Conservation (phyloP, 2,888 invertebrate species). For the Lycophotia porphyrea region DNA sequence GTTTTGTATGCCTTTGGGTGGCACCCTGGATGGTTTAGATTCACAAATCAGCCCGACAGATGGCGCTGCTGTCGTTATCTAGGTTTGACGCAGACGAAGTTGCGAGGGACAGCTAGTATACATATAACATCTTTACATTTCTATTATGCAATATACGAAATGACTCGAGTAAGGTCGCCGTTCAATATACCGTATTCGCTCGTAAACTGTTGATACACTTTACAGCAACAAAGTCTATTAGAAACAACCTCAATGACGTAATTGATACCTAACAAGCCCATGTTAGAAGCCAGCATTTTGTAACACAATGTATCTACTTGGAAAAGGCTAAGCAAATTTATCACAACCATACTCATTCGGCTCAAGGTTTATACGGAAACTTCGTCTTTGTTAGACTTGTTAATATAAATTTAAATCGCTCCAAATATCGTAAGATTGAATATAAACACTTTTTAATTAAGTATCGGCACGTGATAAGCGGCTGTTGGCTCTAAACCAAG, state of each 20-base stretch:
- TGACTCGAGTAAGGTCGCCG: conserved; percentile 43
- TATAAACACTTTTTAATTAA: conserved; percentile 60
- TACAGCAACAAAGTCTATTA: conserved; percentile 50
- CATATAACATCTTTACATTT: conserved; percentile 9
- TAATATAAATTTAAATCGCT: conserved; percentile 48
- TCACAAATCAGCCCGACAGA: no score
- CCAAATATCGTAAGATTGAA: conserved; percentile 59
- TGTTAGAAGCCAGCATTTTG: conserved; percentile 65
- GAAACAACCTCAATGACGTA: conserved; percentile 65
- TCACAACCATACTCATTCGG: conserved; percentile 71
- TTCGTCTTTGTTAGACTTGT: conserved; percentile 56
- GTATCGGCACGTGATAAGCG: conserved; percentile 54
- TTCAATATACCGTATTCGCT: conserved; percentile 36
- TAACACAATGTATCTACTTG: conserved; percentile 63
- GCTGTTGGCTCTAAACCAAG: conserved; percentile 54
- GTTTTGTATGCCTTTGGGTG: no score
- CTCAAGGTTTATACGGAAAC: conserved; percentile 69
- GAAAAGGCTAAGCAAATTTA: conserved; percentile 71
- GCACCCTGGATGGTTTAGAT: no score
- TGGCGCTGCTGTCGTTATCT: no score
- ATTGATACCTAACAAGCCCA: conserved; percentile 62
- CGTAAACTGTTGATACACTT: conserved; percentile 51
- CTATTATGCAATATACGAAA: conserved; percentile 41
- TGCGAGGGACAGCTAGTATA: no score
- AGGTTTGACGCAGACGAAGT: no score